Base-by-base conservation (phyloP, 2,113 vertebrate species). In the Vidua macroura region DNA sequence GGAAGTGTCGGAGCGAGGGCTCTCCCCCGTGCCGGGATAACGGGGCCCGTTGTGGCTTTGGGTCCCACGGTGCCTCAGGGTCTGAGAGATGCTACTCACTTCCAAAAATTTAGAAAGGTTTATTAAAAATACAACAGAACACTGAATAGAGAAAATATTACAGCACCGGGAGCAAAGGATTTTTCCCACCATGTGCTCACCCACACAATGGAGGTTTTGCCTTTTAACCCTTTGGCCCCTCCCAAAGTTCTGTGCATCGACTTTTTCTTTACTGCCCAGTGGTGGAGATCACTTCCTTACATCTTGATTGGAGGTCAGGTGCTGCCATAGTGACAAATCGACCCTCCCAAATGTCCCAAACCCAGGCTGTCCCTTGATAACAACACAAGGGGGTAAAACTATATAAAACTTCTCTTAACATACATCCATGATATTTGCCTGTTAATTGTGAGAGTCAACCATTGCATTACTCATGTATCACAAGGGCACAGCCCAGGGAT, bases 11-110 rank as follows among this genome's bases (percentile, higher is more conserved):
- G 63, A 49, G 92, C 0, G 1, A 48, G 76, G 37, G 56, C 33
- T 35, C 63, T 21, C 25, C n/a, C 48, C 10, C 1, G 5, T 7
- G 70, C 62, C 3, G 3, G 10, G 21, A 1, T 23, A 23, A 31
- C 1, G 0, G 51, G 30, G 30, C n/a, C 23, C 4, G 0, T 3
- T 7, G 6, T 1, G n/a, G 10, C 33, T 17, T 18, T 1, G 49
- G 59, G 59, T 27, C 20, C 31, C 43, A 5, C 11, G 5, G 33
- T 3, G 10, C 7, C 3, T 1, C 39, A 15, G 68, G 83, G 73
- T 24, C n/a, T 35, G 56, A 24, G 56, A 35, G 56, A 59, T 8
- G n/a, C 15, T 35, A 15, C n/a, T 59, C 56, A 24, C 33, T 35
- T 59, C 20, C 56, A 59, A 15, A 56, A 35, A 4, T 15, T 58